These are phyloP conservation scores for Fissipunctia ypsillon DNA, from an alignment of 2,888 invertebrate genomes.

Conservation along the genomic window DNA sequence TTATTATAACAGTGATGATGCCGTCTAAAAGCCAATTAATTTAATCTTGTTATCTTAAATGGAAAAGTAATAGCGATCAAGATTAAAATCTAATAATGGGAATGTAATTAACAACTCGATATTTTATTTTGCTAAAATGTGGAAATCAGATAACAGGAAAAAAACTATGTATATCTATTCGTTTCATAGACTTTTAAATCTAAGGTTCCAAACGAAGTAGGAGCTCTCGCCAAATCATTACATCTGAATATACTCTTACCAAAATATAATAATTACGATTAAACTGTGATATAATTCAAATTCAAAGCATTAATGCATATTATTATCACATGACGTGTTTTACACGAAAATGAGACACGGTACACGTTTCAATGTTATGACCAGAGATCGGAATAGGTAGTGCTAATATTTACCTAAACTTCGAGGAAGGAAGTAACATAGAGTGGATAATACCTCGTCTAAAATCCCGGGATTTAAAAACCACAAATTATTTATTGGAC, in stretches of 20 bases:
- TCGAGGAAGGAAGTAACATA: too few species aligned
- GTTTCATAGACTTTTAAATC: not conserved
- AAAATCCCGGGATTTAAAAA: too few species aligned
- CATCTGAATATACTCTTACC: not conserved
- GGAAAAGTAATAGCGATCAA: slow-evolving; percentile 32
- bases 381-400: too few species aligned
- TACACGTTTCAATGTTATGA: too few species aligned
- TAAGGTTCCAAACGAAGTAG: not conserved
- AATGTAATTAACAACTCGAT: not conserved
- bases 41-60: slow-evolving; percentile 21
- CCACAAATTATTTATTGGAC: too few species aligned
- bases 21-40: slow-evolving; percentile 19
- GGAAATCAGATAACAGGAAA: not conserved
- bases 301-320: not conserved
- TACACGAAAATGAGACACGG: too few species aligned
- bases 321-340: too few species aligned
- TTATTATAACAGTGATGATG: not conserved
- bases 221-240: not conserved
- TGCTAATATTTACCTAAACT: too few species aligned
- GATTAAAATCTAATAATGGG: slow-evolving; percentile 10
- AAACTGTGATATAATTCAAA: not conserved
- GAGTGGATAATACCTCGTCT: too few species aligned
- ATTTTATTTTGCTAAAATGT: not conserved
- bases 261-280: not conserved
- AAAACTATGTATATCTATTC: not conserved